Evolutionary conservation across 2,797 vertebrate species (phyloP), one percentile per base, ranked within the genome.

Genomic region (Potorous gilbertii): DNA sequence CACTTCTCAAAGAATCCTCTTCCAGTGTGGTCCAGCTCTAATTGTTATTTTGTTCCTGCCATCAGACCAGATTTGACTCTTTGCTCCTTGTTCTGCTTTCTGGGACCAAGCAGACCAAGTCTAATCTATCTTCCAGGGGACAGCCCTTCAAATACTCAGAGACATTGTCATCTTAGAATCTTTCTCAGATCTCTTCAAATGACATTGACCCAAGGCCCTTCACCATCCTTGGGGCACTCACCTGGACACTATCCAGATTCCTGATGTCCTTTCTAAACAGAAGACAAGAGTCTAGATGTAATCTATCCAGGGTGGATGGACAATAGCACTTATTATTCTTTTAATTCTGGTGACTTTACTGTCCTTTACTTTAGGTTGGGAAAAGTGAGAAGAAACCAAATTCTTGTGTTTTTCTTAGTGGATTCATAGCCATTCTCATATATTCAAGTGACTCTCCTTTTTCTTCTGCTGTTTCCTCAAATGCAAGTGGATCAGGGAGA

Each of bases 301-400:
- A 62, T 34, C 59, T 59, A 31, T 62, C 59, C 62, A 66, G 62
- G 34, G 4, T 34, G 34, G 4, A 66, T 66, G 62, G 62, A n/a
- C 34, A 18, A 14, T 4, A 18, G 14, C 14, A n/a, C 62, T 50
- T 6, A n/a, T 18, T 66, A 18, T 57, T 92, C 46, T 93, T 40
- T 56, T 94, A n/a, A 54, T 91, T 94, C 50, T 55, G 62, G 54
- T 52, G 96, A 94, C 8, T 92, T 90, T 96, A 16, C n/a, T 91
- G 18, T 5, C 59, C 27, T 91, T 50, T 95, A 56, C 54, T 94
- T 81, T 13, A 89, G 46, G 90, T 87, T 93, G 9, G 62, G 34
- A 66, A 74, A 89, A 94, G 59, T 9, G n/a, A 92, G 21, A 89
- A 11, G 28, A 94, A 93, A 92, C 59, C 28, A 6, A 34, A 46